A percentile compares a stretch with the other conserved stretches of the same genome.
Evolutionary conservation across 2,888 invertebrate species (phyloP).

Genomic region (Eupsilia transversa): DNA sequence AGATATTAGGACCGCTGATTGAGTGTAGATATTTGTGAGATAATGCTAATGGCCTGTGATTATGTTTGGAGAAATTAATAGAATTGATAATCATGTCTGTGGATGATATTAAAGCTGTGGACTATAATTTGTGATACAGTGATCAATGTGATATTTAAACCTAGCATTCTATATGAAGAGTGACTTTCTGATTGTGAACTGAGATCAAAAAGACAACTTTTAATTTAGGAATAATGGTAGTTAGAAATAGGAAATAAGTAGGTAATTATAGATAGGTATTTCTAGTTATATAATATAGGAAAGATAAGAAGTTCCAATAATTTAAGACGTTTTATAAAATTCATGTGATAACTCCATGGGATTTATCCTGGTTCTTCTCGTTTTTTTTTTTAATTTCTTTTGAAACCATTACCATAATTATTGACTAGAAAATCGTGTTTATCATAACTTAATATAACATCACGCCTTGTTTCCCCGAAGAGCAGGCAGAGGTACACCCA

Average conservation of each 20-base stretch:
- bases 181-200: not conserved
- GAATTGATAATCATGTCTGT: not conserved
- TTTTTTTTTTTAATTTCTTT: not conserved
- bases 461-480: too few relatives aligned
- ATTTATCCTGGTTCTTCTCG: not conserved
- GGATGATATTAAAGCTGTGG: not conserved
- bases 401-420: too few relatives aligned
- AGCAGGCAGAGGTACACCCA: too few relatives aligned
- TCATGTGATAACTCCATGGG: not conserved
- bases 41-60: not conserved
- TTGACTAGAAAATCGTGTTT: too few relatives aligned
- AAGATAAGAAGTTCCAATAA: not conserved
- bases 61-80: not conserved
- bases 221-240: not conserved
- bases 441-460: too few relatives aligned
- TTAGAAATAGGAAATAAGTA: not conserved
- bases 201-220: not conserved
- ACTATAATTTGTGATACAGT: slow-evolving; percentile 31
- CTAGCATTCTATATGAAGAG: not conserved
- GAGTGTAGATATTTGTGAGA: slow-evolving; percentile 6
- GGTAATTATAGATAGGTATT: not conserved
- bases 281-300: not conserved
- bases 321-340: not conserved
- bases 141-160: slow-evolving; percentile 41
- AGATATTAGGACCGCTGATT: slow-evolving; percentile 86